A percentile compares a stretch with the other conserved stretches of the same genome.
Conservation (phyloP, 2,113 vertebrate genomes). For the Phyllostomus hastatus region DNA sequence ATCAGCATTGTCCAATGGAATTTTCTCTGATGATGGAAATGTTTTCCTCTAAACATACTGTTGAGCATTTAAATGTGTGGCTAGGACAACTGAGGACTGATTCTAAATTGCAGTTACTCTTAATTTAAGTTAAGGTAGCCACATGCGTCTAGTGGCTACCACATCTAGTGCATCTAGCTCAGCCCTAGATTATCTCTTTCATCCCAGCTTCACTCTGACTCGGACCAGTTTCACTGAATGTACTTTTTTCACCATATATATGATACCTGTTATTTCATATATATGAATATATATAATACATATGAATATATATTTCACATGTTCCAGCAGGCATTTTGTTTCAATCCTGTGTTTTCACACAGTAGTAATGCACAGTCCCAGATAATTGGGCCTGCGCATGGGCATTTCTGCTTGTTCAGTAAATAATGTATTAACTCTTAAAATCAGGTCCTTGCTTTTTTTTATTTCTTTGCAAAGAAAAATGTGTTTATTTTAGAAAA, state of each 20-base stretch:
- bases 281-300: background rate
- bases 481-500: background rate
- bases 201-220: background rate
- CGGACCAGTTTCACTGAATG: background rate
- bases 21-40: background rate
- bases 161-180: background rate
- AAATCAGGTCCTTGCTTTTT: background rate
- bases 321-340: too few relatives aligned
- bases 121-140: background rate
- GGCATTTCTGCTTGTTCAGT: background rate
- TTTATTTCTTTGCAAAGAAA: background rate
- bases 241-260: background rate
- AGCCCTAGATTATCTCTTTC: background rate
- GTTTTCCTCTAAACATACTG: background rate
- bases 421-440: background rate
- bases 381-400: background rate
- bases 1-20: background rate
- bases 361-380: background rate
- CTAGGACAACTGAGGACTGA: background rate
- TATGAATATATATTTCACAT: too few relatives aligned
- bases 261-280: too few relatives aligned
- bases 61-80: background rate
- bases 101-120: background rate
- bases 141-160: too few relatives aligned
- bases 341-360: background rate